phyloP scores from a whole-genome alignment of 2,797 vertebrate genomes.

The Onychomys leucogaster region DNA sequence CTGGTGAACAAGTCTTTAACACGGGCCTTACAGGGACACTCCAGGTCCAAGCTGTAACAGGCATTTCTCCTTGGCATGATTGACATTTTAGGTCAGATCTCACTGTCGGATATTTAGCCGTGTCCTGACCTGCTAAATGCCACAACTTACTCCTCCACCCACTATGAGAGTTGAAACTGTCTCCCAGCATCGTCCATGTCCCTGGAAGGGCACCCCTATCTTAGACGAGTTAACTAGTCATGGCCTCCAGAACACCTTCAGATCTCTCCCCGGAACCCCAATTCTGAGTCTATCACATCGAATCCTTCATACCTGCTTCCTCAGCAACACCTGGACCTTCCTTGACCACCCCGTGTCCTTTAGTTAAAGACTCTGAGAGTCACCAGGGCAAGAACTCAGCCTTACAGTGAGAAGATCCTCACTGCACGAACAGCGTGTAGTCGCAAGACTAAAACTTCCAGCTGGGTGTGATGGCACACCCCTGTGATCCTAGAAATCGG shows the following conservation, averaged over 20 bases:
- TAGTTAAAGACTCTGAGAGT: background rate
- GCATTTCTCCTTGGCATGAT: background rate
- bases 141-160: background rate
- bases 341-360: background rate
- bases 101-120: background rate
- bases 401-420: background rate
- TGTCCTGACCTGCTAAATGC: background rate
- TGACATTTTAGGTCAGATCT: background rate
- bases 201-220: background rate
- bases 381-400: background rate
- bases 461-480: background rate
- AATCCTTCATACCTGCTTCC: background rate
- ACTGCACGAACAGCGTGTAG: background rate
- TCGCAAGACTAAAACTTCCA: background rate
- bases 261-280: background rate
- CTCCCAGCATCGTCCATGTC: background rate
- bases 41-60: too few relatives aligned
- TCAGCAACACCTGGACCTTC: background rate
- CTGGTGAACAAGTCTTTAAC: background rate
- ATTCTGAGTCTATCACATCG: background rate
- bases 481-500: background rate
- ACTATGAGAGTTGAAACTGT: background rate
- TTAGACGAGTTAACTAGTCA: background rate
- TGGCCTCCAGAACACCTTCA: background rate
- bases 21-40: background rate